Evolutionary conservation across 2,888 invertebrate species (phyloP).

Genomic region (Agrochola lychnidis): DNA sequence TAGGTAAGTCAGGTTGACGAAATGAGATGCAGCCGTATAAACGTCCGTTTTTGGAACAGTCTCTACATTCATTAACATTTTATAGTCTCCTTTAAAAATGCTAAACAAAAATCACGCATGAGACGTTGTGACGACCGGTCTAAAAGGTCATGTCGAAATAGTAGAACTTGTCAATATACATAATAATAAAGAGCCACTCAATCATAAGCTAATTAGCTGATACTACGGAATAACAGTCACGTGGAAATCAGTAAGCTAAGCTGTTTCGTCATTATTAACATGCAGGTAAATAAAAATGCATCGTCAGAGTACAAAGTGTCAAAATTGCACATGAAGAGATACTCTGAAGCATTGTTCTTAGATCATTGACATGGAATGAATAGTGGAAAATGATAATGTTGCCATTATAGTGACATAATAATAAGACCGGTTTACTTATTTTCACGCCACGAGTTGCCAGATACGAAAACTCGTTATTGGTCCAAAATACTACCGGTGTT

Average conservation of each 20-base stretch:
- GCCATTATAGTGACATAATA: slow-evolving; percentile 69
- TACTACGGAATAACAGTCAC: slow-evolving; percentile 32
- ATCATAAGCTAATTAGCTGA: slow-evolving; percentile 47
- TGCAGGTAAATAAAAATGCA: slow-evolving; percentile 43
- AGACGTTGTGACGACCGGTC: slow-evolving; percentile 37
- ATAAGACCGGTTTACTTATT: slow-evolving; percentile 69
- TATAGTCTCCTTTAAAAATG: slow-evolving; percentile 36
- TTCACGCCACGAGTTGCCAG: slow-evolving; percentile 59
- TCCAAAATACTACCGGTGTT: slow-evolving; percentile 54
- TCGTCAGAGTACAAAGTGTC: slow-evolving; percentile 47
- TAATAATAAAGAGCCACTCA: slow-evolving; percentile 40
- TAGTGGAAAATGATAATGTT: slow-evolving; percentile 72
- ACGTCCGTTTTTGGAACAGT: slow-evolving; percentile 16
- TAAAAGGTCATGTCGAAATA: slow-evolving; percentile 56
- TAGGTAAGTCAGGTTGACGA: slow-evolving; percentile 4
- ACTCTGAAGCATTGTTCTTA: slow-evolving; percentile 60
- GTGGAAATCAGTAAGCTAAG: slow-evolving; percentile 22
- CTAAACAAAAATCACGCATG: slow-evolving; percentile 43
- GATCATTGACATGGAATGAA: slow-evolving; percentile 77
- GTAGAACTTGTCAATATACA: slow-evolving; percentile 32
- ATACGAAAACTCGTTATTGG: slow-evolving; percentile 49
- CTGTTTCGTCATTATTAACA: slow-evolving; percentile 27
- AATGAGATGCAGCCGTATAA: slow-evolving; percentile 7
- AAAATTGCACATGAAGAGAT: slow-evolving; percentile 46
- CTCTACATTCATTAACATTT: slow-evolving; percentile 22